Percentiles rank a stretch among this genome's conserved stretches.
These are phyloP conservation scores for Cephonodes hylas DNA, from an alignment of 2,888 invertebrate species.

Conservation along the genomic window DNA sequence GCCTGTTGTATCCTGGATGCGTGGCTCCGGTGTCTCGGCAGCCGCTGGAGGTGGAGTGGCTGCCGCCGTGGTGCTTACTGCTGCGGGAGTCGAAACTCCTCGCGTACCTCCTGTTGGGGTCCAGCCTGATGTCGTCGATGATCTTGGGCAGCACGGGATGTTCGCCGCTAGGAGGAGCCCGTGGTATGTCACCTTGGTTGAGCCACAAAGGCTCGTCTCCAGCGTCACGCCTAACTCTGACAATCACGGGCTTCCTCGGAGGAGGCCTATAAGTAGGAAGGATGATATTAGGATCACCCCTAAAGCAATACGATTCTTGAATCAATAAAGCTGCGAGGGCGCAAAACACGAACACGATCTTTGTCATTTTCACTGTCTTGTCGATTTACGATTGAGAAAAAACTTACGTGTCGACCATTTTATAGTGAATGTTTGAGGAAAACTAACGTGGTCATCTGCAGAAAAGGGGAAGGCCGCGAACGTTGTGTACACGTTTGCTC, in stretches of 20 bases:
- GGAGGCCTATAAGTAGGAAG: slow-evolving; percentile 21
- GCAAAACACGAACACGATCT: slow-evolving; percentile 13
- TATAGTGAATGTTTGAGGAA: not conserved
- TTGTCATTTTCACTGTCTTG: slow-evolving; percentile 10
- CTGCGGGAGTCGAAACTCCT: slow-evolving; percentile 6
- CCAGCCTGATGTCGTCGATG: slow-evolving; percentile 13
- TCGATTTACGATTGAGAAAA: not conserved
- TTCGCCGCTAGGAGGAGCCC: slow-evolving; percentile 5
- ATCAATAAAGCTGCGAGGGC: slow-evolving; percentile 15
- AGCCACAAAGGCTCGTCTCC: slow-evolving; percentile 13
- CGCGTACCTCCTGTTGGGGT: slow-evolving; percentile 13
- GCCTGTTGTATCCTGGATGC: not conserved
- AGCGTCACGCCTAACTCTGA: slow-evolving; percentile 20
- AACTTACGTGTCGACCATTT: not conserved
- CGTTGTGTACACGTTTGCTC: not conserved
- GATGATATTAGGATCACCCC: slow-evolving; percentile 13
- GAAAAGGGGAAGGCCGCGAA: not conserved
- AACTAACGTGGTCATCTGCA: not conserved
- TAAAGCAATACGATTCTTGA: slow-evolving; percentile 10
- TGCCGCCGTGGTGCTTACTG: not conserved
- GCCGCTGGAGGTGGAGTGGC: not conserved
- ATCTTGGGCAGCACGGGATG: slow-evolving; percentile 14
- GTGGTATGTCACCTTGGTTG: slow-evolving; percentile 6
- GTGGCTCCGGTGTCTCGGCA: not conserved
- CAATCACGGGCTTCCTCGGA: slow-evolving; percentile 1